These are phyloP conservation scores for Stegana nigrithorax DNA, from an alignment of 2,888 invertebrate species.

Conservation along the genomic window DNA sequence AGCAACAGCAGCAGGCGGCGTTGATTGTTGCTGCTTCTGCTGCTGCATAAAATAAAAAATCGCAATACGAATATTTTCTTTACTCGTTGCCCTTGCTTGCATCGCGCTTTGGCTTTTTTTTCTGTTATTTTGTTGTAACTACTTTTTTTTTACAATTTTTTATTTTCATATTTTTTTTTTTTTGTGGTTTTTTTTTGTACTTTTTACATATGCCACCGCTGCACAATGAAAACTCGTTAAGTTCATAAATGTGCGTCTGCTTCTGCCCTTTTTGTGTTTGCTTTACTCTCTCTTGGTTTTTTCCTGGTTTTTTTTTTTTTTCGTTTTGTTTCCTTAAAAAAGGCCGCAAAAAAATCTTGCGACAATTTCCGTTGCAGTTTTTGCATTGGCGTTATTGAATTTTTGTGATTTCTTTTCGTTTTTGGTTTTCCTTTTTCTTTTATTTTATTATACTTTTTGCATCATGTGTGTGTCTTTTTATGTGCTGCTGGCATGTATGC, in stretches of 20 bases:
- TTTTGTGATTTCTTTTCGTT: slow-evolving; percentile 1
- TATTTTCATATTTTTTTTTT: neutral
- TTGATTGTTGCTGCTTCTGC: neutral
- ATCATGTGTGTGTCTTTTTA: neutral
- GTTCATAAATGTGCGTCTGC: slow-evolving; percentile 14
- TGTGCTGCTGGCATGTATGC: neutral
- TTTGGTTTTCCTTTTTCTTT: neutral
- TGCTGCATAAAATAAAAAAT: no score
- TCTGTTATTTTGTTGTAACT: slow-evolving; percentile 9
- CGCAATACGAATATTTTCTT: no score
- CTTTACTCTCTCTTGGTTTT: neutral
- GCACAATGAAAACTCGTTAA: slow-evolving; percentile 28
- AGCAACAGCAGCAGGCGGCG: no score
- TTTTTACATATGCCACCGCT: neutral
- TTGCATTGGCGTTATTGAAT: no score
- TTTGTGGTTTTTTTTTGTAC: neutral
- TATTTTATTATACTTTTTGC: neutral
- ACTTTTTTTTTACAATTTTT: neutral
- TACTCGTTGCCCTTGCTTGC: no score
- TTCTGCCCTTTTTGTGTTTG: neutral
- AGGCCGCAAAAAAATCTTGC: slow-evolving; percentile 3
- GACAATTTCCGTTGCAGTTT: slow-evolving; percentile 21
- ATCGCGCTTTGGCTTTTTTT: slow-evolving; percentile 22
- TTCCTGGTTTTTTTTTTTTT: slow-evolving; percentile 4
- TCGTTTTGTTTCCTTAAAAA: neutral